These are phyloP conservation scores for Barbus barbus DNA, from an alignment of 2,113 vertebrate genomes.

Conservation along the genomic window DNA sequence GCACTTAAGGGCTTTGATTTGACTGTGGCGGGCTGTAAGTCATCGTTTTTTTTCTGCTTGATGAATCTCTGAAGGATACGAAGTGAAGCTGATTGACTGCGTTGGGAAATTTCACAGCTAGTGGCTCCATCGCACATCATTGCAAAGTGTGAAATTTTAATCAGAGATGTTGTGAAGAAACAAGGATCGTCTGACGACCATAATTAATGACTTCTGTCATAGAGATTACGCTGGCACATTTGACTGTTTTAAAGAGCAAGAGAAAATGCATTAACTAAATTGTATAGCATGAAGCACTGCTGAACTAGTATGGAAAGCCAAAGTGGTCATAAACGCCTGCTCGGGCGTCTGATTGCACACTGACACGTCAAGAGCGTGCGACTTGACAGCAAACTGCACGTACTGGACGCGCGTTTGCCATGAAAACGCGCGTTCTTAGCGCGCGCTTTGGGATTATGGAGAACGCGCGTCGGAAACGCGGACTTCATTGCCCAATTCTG, in stretches of 20 bases:
- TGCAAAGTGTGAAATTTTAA: constrained; percentile 99
- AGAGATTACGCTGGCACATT: constrained; percentile 90
- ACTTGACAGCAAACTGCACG: too few species aligned
- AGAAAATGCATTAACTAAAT: constrained; percentile 79
- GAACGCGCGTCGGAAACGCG: too few species aligned
- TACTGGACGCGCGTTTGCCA: too few species aligned
- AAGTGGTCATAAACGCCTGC: too few species aligned
- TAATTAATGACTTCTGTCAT: constrained; percentile 98
- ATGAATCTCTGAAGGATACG: constrained; percentile 81
- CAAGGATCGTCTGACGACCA: constrained; percentile 89
- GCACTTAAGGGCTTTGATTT: constrained; percentile 85
- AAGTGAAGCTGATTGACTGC: constrained; percentile 80
- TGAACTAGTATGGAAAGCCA: too few species aligned
- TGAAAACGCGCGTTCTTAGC: too few species aligned
- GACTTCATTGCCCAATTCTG: too few species aligned
- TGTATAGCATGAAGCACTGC: constrained; percentile 57
- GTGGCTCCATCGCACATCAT: constrained; percentile 91
- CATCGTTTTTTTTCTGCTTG: constrained; percentile 69
- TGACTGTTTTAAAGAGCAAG: constrained; percentile 85
- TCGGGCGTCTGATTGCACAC: too few species aligned
- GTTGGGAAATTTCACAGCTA: constrained; percentile 90
- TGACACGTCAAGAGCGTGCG: too few species aligned
- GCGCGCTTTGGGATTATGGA: too few species aligned
- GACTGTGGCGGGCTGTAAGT: constrained; percentile 78
- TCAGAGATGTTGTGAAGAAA: constrained; percentile 95